A percentile compares a stretch with the other conserved stretches of the same genome.
phyloP scores from a whole-genome alignment of 2,888 invertebrate species.

The Frankliniella fusca region DNA sequence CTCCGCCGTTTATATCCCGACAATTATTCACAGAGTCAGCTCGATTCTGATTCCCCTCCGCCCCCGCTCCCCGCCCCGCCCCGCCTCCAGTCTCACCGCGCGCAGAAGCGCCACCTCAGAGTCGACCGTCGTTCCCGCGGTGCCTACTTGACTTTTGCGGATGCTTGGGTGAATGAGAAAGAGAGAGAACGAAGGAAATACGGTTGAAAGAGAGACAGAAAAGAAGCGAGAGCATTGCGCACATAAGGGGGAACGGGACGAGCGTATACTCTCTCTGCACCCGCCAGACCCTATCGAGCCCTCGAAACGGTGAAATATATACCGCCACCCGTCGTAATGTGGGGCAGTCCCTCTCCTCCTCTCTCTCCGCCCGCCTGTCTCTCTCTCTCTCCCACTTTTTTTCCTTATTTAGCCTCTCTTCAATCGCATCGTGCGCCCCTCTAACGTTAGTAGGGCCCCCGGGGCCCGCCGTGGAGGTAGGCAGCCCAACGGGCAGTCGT shows the following conservation, averaged over 20 bases:
- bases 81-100: not conserved
- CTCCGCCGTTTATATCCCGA: conserved; percentile 8
- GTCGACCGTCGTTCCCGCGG: not conserved
- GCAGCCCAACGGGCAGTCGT: not conserved
- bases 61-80: not conserved
- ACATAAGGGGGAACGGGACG: not conserved
- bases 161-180: not conserved
- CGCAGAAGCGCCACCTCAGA: not conserved
- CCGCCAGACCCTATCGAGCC: not conserved
- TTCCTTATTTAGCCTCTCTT: no score
- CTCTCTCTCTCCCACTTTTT: no score
- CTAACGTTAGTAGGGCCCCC: no score
- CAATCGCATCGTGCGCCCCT: no score
- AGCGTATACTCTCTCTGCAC: not conserved
- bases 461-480: not conserved
- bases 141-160: no score
- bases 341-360: not conserved
- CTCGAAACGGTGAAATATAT: not conserved
- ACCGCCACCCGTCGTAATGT: not conserved
- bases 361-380: not conserved
- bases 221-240: not conserved
- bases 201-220: not conserved
- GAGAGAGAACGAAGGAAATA: not conserved
- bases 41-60: not conserved
- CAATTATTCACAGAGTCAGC: conserved; percentile 26